Percentiles rank a stretch among this genome's conserved stretches.
phyloP scores from a whole-genome alignment of 2,113 vertebrate genomes.

The Gopherus flavomarginatus region DNA sequence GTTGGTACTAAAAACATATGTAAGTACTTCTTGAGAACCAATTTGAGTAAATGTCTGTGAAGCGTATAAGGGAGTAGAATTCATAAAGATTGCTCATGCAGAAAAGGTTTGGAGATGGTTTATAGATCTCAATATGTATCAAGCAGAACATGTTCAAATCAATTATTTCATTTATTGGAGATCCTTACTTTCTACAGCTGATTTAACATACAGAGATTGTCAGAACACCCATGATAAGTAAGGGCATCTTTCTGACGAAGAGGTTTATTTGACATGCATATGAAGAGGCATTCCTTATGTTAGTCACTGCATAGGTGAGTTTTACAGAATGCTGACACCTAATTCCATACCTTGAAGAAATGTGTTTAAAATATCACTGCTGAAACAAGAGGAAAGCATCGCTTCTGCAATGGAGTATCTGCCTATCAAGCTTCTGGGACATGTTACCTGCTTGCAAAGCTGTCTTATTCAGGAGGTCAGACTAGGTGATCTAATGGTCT shows the following conservation, averaged over 20 bases:
- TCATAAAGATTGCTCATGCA: background rate
- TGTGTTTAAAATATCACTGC: background rate
- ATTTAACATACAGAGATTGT: constrained; percentile 8
- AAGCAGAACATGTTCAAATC: background rate
- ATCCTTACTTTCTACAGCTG: background rate
- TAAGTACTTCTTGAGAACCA: background rate
- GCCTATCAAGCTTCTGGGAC: background rate
- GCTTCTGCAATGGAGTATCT: background rate
- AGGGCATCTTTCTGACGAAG: background rate
- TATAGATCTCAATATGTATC: background rate
- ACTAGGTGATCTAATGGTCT: background rate
- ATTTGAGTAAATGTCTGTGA: background rate
- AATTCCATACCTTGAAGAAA: background rate
- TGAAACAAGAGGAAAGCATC: background rate
- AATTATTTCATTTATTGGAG: background rate
- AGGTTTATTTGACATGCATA: background rate
- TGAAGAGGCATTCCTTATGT: background rate
- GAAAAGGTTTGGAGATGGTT: background rate
- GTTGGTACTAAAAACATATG: background rate
- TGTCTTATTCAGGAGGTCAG: background rate
- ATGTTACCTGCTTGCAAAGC: background rate
- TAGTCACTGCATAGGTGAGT: background rate
- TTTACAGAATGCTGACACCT: background rate
- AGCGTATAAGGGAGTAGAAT: background rate
- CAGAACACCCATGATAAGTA: constrained; percentile 9